Evolutionary conservation across 1,140 invertebrate genomes (phyloP).

Genomic region (Macrostomum lignano): DNA sequence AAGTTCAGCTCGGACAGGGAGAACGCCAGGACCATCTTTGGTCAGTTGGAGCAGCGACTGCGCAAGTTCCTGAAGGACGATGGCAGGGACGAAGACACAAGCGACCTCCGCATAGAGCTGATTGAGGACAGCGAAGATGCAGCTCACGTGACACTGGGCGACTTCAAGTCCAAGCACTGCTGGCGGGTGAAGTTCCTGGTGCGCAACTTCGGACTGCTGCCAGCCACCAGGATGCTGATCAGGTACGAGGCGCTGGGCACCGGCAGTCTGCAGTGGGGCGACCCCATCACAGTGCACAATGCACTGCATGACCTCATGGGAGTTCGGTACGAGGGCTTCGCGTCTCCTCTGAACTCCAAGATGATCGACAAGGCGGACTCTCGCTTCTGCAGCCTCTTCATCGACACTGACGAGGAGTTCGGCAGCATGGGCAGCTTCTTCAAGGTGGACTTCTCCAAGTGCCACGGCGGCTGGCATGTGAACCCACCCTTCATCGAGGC

Average conservation of each 20-base stretch:
- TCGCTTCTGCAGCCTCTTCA: constrained; percentile 1
- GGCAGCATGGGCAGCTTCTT: constrained; percentile 3
- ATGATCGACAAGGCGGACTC: neutral
- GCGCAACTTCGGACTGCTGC: neutral
- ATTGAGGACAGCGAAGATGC: no score
- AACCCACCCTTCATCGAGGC: neutral
- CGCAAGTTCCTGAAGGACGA: no score
- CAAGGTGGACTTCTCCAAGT: neutral
- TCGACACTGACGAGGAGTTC: neutral
- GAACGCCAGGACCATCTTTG: no score
- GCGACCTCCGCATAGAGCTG: no score
- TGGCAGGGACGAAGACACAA: no score
- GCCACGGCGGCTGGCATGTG: neutral
- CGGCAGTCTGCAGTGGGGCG: constrained; percentile 1
- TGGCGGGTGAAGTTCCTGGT: neutral
- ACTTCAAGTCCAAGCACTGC: neutral
- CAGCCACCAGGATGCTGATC: neutral
- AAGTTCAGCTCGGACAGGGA: no score
- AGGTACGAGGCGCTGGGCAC: constrained; percentile 1
- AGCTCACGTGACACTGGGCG: no score
- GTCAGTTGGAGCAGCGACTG: no score
- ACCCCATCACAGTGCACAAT: neutral
- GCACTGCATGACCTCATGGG: neutral
- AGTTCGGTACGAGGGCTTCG: neutral
- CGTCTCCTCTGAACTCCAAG: neutral